Percentiles rank a stretch among this genome's conserved stretches.
These are phyloP conservation scores for Xyrauchen texanus DNA, from an alignment of 2,113 vertebrate species.

Conservation along the genomic window DNA sequence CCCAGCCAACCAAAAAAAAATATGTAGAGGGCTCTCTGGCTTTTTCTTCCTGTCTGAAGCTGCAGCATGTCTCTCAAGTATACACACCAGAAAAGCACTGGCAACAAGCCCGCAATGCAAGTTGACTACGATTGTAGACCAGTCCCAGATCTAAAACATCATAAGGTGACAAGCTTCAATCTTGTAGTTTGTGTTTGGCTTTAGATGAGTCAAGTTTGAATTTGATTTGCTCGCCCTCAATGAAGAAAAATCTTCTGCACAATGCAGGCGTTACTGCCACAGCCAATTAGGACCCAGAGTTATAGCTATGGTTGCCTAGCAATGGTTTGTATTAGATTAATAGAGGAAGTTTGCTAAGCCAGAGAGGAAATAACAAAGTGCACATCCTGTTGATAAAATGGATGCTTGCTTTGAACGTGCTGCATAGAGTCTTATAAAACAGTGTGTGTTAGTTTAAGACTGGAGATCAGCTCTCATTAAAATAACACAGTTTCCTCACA, in stretches of 20 bases:
- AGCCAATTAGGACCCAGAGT: conserved; percentile 21
- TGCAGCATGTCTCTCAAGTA: too few species aligned
- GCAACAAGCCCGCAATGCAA: too few species aligned
- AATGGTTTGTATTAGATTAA: conserved; percentile 61
- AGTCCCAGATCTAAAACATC: too few species aligned
- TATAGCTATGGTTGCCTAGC: conserved; percentile 54
- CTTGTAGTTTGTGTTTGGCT: neutral
- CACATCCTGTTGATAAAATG: conserved; percentile 68
- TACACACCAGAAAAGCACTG: too few species aligned
- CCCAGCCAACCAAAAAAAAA: conserved; percentile 24
- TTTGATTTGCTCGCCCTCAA: conserved; percentile 1
- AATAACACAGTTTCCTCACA: conserved; percentile 45
- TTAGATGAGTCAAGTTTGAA: neutral
- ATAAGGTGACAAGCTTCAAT: too few species aligned
- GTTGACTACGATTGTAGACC: too few species aligned
- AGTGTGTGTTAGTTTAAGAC: conserved; percentile 72
- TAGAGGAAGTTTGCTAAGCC: conserved; percentile 66
- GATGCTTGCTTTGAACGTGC: conserved; percentile 73
- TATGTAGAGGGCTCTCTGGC: conserved; percentile 18
- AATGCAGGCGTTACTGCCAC: neutral
- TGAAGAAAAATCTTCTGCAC: neutral
- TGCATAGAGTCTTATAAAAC: conserved; percentile 73
- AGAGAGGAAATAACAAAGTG: conserved; percentile 62
- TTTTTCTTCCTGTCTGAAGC: conserved; percentile 1
- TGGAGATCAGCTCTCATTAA: conserved; percentile 64